Evolutionary conservation across 2,888 invertebrate genomes (phyloP).

Genomic region (Eristalinus sepulchralis): DNA sequence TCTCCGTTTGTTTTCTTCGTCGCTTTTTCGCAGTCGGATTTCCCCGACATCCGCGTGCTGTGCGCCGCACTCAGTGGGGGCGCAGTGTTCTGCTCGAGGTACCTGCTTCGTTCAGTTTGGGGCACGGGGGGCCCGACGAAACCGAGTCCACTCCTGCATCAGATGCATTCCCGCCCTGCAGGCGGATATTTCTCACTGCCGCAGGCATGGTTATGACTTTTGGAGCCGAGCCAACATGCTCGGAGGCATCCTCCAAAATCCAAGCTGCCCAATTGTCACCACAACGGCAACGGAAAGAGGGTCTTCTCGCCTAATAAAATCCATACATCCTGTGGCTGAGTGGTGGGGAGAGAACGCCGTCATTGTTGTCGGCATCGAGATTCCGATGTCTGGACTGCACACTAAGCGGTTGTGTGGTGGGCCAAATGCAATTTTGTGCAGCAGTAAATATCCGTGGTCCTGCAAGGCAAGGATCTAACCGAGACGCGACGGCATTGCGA

Average conservation of each 20-base stretch:
- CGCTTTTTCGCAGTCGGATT: background rate
- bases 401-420: background rate
- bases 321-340: slow-evolving; percentile 1
- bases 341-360: background rate
- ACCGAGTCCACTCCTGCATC: background rate
- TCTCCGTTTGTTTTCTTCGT: slow-evolving; percentile 9
- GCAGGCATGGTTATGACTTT: slow-evolving; percentile 8
- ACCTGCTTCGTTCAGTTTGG: background rate
- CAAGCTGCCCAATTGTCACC: slow-evolving; percentile 51
- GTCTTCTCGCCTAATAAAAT: slow-evolving; percentile 47
- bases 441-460: slow-evolving; percentile 37
- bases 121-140: background rate
- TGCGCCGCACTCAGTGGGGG: background rate
- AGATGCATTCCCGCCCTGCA: background rate
- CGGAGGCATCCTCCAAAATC: slow-evolving; percentile 6
- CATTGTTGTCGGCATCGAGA: slow-evolving; percentile 7
- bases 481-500: background rate
- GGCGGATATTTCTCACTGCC: no score
- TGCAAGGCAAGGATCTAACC: slow-evolving; percentile 16
- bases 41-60: background rate
- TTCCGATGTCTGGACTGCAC: slow-evolving; percentile 12
- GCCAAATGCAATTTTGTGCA: slow-evolving; percentile 53
- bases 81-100: background rate
- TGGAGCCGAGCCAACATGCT: slow-evolving; percentile 27
- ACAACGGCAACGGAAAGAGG: background rate